phyloP scores from a whole-genome alignment of 2,888 invertebrate genomes.

The Toxonevra muliebris region DNA sequence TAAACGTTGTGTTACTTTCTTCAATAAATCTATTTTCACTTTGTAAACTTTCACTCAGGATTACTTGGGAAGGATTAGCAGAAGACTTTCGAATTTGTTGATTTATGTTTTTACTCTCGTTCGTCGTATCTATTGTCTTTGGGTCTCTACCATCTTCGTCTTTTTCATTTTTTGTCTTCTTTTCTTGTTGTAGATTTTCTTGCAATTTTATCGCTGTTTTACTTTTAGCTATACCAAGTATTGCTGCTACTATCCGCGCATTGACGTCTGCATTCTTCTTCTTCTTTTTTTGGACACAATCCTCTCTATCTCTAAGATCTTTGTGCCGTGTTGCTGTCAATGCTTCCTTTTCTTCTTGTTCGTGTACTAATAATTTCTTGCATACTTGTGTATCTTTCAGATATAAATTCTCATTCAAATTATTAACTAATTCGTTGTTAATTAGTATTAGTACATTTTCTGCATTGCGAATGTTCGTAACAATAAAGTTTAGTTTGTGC shows the following conservation, averaged over 20 bases:
- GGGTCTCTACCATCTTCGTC: neutral
- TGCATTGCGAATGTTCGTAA: constrained; percentile 33
- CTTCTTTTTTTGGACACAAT: neutral
- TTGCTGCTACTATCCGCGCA: neutral
- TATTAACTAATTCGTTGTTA: constrained; percentile 44
- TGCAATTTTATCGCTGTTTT: neutral
- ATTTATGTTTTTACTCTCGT: too few species aligned
- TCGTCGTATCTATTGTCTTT: too few species aligned
- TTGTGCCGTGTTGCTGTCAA: neutral
- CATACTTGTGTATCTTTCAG: constrained; percentile 1
- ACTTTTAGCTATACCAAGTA: neutral
- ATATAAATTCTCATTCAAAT: constrained; percentile 39
- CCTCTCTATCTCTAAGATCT: neutral
- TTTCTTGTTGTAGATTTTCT: neutral
- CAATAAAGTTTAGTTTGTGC: constrained; percentile 39
- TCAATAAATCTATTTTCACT: neutral
- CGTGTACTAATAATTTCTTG: neutral
- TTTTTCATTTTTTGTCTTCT: neutral
- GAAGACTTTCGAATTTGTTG: neutral
- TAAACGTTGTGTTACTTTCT: neutral
- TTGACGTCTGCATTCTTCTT: neutral
- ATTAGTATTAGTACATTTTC: constrained; percentile 18
- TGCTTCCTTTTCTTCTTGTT: neutral
- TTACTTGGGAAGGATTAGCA: neutral
- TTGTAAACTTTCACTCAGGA: constrained; percentile 6